Percentiles rank a stretch among this genome's conserved stretches.
Evolutionary conservation across 35 echinoderm and acorn worm species (phyloP).

Genomic region (Acanthaster planci): DNA sequence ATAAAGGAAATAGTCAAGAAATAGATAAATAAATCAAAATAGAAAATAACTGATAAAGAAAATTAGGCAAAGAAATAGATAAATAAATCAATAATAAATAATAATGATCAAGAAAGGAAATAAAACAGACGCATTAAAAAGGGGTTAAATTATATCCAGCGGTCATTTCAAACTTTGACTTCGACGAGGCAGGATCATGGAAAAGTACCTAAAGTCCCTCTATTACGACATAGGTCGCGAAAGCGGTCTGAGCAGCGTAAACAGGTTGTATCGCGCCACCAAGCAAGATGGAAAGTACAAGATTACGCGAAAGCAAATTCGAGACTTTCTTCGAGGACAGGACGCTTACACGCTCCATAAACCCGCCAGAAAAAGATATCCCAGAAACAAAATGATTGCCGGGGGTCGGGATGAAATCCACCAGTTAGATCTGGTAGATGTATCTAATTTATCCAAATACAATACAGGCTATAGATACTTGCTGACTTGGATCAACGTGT

Average conservation of each 20-base stretch:
- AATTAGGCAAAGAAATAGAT: too few relatives aligned
- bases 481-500: constrained; percentile 37
- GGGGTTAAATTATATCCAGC: background rate
- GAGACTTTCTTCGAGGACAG: constrained; percentile 1
- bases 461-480: constrained; percentile 48
- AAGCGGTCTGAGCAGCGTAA: constrained; percentile 30
- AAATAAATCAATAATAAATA: too few relatives aligned
- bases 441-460: constrained; percentile 14
- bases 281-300: background rate
- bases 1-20: too few relatives aligned
- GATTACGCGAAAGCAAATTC: background rate
- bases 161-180: background rate
- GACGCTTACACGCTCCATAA: constrained; percentile 40
- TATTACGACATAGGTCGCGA: constrained; percentile 30
- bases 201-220: constrained; percentile 1
- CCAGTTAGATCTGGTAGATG: background rate
- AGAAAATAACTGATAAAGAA: too few relatives aligned
- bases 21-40: too few relatives aligned
- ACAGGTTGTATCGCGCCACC: background rate
- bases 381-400: background rate
- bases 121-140: too few relatives aligned
- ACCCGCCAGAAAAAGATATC: background rate
- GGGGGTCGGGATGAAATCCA: background rate
- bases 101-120: too few relatives aligned
- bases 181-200: constrained; percentile 16